These are phyloP conservation scores for Amphibalanus amphitrite DNA, from an alignment of 1,140 invertebrate genomes.

Conservation along the genomic window DNA sequence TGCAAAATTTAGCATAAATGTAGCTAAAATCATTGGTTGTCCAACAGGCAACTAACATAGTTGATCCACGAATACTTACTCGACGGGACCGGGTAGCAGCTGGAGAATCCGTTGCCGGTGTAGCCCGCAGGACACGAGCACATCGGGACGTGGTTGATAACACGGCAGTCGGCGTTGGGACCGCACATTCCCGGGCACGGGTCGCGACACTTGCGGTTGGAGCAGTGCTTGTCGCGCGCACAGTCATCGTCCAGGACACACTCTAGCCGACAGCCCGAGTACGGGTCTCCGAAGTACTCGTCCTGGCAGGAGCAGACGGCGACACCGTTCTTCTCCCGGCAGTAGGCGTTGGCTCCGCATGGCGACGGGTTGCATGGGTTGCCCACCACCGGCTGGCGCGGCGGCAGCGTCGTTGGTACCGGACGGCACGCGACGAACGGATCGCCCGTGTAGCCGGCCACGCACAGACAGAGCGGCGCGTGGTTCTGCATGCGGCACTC, in stretches of 20 bases:
- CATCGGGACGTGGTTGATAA: slow-evolving; percentile 41
- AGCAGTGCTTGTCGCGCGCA: slow-evolving; percentile 43
- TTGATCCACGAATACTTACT: too few species aligned
- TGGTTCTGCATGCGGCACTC: slow-evolving; percentile 36
- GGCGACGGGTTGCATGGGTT: slow-evolving; percentile 62
- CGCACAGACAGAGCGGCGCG: slow-evolving; percentile 19
- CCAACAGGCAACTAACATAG: too few species aligned
- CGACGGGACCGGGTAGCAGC: slow-evolving; percentile 27
- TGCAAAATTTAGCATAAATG: too few species aligned
- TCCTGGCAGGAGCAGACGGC: slow-evolving; percentile 59
- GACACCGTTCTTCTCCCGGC: slow-evolving; percentile 45
- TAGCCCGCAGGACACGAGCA: slow-evolving; percentile 41
- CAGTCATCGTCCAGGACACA: slow-evolving; percentile 38
- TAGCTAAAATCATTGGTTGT: too few species aligned
- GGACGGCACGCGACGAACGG: slow-evolving; percentile 57
- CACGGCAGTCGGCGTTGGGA: slow-evolving; percentile 45
- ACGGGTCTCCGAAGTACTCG: slow-evolving; percentile 38
- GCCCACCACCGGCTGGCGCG: slow-evolving; percentile 18
- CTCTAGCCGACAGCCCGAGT: slow-evolving; percentile 22
- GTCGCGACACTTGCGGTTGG: slow-evolving; percentile 36
- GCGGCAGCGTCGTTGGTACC: slow-evolving; percentile 35
- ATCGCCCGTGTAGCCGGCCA: slow-evolving; percentile 30
- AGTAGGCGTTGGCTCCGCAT: slow-evolving; percentile 62
- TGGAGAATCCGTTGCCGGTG: slow-evolving; percentile 52
- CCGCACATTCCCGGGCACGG: slow-evolving; percentile 22